Conservation (phyloP, 2,888 invertebrate species). For the Malachius bipustulatus region DNA sequence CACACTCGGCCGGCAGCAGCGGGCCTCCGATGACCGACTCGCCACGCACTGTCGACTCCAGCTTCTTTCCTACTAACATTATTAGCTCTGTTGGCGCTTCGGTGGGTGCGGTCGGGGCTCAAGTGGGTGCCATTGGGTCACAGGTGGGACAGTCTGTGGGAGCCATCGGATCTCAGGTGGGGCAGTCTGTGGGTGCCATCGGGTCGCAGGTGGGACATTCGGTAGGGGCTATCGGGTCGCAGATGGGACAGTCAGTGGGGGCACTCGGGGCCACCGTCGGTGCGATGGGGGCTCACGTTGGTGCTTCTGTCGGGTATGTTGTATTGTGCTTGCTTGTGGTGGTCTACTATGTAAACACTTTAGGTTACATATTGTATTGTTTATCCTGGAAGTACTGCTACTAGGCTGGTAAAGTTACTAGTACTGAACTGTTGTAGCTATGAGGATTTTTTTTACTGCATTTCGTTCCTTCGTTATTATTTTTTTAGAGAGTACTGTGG, state of each 20-base stretch:
- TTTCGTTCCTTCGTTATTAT: too few relatives aligned
- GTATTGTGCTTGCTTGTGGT: constrained; percentile 6
- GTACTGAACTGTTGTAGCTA: too few relatives aligned
- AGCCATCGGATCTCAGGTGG: constrained; percentile 30
- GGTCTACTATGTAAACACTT: background rate
- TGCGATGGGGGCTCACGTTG: constrained; percentile 29
- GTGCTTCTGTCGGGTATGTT: constrained; percentile 32
- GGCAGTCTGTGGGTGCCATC: constrained; percentile 30
- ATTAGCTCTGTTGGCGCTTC: constrained; percentile 36
- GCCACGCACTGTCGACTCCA: constrained; percentile 36
- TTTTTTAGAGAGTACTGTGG: too few relatives aligned
- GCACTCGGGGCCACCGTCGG: constrained; percentile 30
- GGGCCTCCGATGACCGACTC: constrained; percentile 54
- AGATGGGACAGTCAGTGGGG: constrained; percentile 30
- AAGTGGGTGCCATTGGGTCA: constrained; percentile 32
- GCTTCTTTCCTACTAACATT: constrained; percentile 37
- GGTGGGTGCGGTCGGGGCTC: constrained; percentile 30
- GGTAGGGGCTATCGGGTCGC: constrained; percentile 29
- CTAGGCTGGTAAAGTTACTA: too few relatives aligned
- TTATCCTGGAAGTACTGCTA: too few relatives aligned
- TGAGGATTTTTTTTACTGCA: too few relatives aligned
- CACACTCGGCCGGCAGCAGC: constrained; percentile 29
- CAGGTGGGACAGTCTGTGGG: constrained; percentile 30
- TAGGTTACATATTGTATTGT: constrained; percentile 3
- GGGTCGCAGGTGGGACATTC: constrained; percentile 32